Evolutionary conservation across 2,797 vertebrate species (phyloP).

Genomic region (Natrix natrix): DNA sequence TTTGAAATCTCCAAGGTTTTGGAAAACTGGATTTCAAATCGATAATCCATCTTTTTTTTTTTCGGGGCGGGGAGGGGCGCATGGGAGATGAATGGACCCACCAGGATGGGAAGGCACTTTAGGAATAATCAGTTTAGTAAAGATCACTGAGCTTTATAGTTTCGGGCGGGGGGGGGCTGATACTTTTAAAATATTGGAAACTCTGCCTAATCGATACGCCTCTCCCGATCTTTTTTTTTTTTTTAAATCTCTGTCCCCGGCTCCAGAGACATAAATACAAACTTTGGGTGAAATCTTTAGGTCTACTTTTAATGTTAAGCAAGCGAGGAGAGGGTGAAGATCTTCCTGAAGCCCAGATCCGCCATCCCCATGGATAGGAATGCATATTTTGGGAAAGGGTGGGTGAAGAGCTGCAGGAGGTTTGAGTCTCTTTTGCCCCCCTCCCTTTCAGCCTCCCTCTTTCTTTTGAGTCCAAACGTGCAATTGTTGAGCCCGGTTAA

Average conservation of each 20-base stretch:
- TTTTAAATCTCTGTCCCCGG: neutral
- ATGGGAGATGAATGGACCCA: neutral
- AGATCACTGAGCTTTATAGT: neutral
- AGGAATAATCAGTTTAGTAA: neutral
- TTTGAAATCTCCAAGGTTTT: neutral
- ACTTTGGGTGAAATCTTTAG: neutral
- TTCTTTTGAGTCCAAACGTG: slow-evolving; percentile 60
- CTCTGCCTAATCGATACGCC: neutral
- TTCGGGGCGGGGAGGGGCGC: too few species aligned
- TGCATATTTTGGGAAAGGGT: neutral
- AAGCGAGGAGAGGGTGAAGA: neutral
- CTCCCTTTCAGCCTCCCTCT: neutral
- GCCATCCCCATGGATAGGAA: neutral
- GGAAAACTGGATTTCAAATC: neutral
- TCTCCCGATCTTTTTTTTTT: neutral
- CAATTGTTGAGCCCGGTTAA: slow-evolving; percentile 64
- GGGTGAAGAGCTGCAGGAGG: slow-evolving; percentile 38
- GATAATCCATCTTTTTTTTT: neutral
- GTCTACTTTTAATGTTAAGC: neutral
- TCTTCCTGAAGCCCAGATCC: too few species aligned
- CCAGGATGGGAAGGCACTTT: neutral
- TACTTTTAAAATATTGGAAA: neutral
- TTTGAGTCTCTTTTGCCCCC: neutral
- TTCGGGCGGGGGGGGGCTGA: neutral
- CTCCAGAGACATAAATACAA: neutral